Evolutionary conservation across 2,888 invertebrate species (phyloP).

Genomic region (Drosophila gaucha): DNA sequence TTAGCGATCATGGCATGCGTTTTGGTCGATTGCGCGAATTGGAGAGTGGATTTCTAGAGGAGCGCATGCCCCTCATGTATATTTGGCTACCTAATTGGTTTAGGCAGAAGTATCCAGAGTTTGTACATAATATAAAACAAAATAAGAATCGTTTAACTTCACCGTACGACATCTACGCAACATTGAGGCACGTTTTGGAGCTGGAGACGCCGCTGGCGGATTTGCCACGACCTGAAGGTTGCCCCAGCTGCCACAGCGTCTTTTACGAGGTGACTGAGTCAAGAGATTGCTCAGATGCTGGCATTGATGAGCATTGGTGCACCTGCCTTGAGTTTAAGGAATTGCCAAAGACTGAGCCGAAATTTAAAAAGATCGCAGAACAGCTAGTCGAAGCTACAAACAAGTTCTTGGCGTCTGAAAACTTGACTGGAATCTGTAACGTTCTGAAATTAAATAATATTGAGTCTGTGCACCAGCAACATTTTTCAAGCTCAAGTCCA

Average conservation of each 20-base stretch:
- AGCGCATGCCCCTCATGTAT: slow-evolving; percentile 90
- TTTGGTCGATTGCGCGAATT: slow-evolving; percentile 89
- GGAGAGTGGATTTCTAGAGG: slow-evolving; percentile 90
- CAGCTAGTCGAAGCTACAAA: slow-evolving; percentile 69
- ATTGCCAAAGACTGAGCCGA: slow-evolving; percentile 6
- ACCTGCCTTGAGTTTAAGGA: slow-evolving; percentile 85
- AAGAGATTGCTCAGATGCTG: slow-evolving; percentile 89
- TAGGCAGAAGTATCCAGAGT: slow-evolving; percentile 85
- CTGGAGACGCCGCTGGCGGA: slow-evolving; percentile 35
- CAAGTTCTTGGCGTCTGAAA: slow-evolving; percentile 41
- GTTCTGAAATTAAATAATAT: slow-evolving; percentile 34
- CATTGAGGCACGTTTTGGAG: slow-evolving; percentile 43
- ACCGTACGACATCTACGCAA: slow-evolving; percentile 57
- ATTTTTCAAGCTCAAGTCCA: neutral
- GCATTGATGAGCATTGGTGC: slow-evolving; percentile 90
- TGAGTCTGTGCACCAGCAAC: slow-evolving; percentile 11
- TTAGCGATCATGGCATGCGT: slow-evolving; percentile 92
- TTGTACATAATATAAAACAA: slow-evolving; percentile 86
- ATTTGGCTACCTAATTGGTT: slow-evolving; percentile 89
- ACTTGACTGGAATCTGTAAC: slow-evolving; percentile 53
- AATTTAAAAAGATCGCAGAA: slow-evolving; percentile 16
- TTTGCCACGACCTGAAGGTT: slow-evolving; percentile 83
- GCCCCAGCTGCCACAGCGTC: slow-evolving; percentile 88
- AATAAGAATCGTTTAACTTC: slow-evolving; percentile 88
- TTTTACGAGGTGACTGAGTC: slow-evolving; percentile 87